A percentile compares a stretch with the other conserved stretches of the same genome.
Conservation (phyloP, 2,888 invertebrate species). For the Agonopterix alstromeriana region DNA sequence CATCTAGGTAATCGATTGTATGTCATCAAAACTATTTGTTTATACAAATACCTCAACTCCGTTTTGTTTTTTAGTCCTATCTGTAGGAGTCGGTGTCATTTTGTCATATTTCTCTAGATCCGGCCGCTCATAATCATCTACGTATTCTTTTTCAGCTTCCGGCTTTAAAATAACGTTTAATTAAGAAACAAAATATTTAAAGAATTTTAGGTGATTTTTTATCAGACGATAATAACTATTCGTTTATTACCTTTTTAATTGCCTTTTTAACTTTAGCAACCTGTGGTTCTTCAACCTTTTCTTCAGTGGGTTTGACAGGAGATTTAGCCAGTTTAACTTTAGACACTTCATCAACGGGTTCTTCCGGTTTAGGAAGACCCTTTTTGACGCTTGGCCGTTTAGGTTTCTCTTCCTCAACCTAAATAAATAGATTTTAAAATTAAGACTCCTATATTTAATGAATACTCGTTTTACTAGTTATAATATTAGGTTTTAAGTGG, state of each 20-base stretch:
- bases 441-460: slow-evolving; percentile 2
- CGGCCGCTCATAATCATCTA: slow-evolving; percentile 85
- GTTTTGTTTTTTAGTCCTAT: slow-evolving; percentile 63
- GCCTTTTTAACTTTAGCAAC: slow-evolving; percentile 54
- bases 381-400: slow-evolving; percentile 60
- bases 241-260: slow-evolving; percentile 51
- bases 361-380: slow-evolving; percentile 55
- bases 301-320: slow-evolving; percentile 51
- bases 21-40: neutral
- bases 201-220: neutral
- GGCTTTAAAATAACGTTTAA: slow-evolving; percentile 37
- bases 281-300: slow-evolving; percentile 54
- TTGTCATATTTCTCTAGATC: slow-evolving; percentile 83
- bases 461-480: neutral
- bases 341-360: slow-evolving; percentile 61
- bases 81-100: slow-evolving; percentile 57
- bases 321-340: slow-evolving; percentile 58
- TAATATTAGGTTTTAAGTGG: slow-evolving; percentile 6
- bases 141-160: slow-evolving; percentile 68
- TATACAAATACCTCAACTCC: slow-evolving; percentile 44
- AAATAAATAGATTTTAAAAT: slow-evolving; percentile 7
- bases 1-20: neutral
- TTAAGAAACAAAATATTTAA: neutral
- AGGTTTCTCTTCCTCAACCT: slow-evolving; percentile 55
- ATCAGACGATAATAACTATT: neutral